Evolutionary conservation across 2,797 vertebrate species (phyloP), one percentile per base, ranked within the genome.

Genomic region (Acipenser ruthenus): DNA sequence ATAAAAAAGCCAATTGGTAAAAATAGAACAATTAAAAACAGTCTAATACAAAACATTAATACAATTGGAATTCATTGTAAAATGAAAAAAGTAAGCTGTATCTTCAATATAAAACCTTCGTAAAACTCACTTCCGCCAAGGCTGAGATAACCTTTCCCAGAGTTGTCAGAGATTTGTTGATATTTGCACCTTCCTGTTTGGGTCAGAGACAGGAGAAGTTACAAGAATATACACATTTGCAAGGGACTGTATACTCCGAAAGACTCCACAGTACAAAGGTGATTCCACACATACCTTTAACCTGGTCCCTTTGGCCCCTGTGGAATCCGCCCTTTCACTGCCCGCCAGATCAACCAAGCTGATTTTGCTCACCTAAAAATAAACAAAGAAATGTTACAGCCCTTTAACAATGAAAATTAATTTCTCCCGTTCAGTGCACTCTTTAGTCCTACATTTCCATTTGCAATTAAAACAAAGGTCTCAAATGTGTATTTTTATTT

Each of bases 131-230:
- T 85, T 99, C 96, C 0, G 96, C 96, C 75, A 99, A 80, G 37
- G 95, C 96, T 1, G 96, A 99, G 83, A 99, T 98, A 69, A 99
- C 96, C 74, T 99, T 99, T 3, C 96, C 96, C 78, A 99, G 78
- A 0, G 96, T 99, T 8, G 96, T 99, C 63, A 99, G 83, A 69
- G 96, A 99, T 83, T 99, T 99, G 82, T 99, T 99, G 84, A 99
- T 99, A 68, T 99, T 99, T 74, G 96, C 96, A 69, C 96, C 96
- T 85, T 99, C 96, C 96, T 90, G 76, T 47, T 6, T 4, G 11
- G n/a, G 50, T 65, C 52, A 65, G 51, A 37, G 48, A 11, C 12
- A n/a, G 15, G 10, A 10, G 13, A 65, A 51, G 9, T 62, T 47
- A 59, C 75, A 4, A 49, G 10, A 72, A 71, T 10, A 60, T 62